A percentile compares a stretch with the other conserved stretches of the same genome.
Evolutionary conservation across 2,797 vertebrate species (phyloP).

Genomic region (Pseudocheirus occidentalis): DNA sequence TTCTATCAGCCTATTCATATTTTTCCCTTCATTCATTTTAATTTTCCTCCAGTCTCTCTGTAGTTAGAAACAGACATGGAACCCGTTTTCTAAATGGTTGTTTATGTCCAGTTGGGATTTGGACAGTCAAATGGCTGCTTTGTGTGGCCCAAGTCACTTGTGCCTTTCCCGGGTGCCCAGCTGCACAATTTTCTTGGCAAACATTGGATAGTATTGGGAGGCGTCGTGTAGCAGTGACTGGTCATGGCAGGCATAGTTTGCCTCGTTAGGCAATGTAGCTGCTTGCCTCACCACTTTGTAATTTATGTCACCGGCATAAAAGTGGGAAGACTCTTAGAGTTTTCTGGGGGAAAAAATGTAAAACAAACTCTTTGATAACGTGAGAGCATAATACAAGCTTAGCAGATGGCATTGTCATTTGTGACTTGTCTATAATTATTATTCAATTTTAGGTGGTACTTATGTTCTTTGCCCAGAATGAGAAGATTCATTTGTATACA

Average conservation of each 20-base stretch:
- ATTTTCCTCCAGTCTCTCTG: not conserved
- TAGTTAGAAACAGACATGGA: conserved; percentile 47
- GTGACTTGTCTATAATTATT: conserved; percentile 86
- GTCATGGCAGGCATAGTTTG: conserved; percentile 51
- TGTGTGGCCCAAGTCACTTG: conserved; percentile 3
- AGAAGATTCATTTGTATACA: conserved; percentile 83
- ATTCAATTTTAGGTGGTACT: conserved; percentile 80
- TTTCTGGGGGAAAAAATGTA: conserved; percentile 78
- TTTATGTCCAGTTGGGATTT: conserved; percentile 56
- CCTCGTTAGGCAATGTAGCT: conserved; percentile 69
- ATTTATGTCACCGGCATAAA: conserved; percentile 84
- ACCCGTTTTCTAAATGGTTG: not conserved
- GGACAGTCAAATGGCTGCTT: conserved; percentile 60
- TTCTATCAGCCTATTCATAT: not conserved
- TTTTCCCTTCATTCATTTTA: conserved; percentile 18
- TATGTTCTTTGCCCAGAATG: conserved; percentile 81
- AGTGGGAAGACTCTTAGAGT: conserved; percentile 81
- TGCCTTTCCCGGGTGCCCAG: conserved; percentile 55
- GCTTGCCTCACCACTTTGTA: conserved; percentile 77
- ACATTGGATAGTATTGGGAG: not conserved
- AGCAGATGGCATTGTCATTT: conserved; percentile 83
- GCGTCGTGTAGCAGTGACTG: conserved; percentile 22
- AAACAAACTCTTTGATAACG: conserved; percentile 83
- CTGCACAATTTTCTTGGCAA: conserved; percentile 69
- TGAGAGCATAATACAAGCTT: conserved; percentile 77